Evolutionary conservation across 2,888 invertebrate genomes (phyloP).

Genomic region (Leptothorax acervorum): DNA sequence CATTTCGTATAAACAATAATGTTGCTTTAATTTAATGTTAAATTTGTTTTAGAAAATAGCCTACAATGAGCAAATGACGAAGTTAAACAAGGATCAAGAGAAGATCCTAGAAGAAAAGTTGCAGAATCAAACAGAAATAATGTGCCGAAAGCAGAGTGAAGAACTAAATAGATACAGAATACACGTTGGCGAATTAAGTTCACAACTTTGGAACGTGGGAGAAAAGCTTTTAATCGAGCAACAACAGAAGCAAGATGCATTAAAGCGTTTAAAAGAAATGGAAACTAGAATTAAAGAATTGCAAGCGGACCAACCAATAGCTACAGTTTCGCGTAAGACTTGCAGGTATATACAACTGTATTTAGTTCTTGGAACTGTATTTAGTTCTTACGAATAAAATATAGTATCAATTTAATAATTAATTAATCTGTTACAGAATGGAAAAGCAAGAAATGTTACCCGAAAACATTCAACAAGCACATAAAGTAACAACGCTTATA

Average conservation of each 20-base stretch:
- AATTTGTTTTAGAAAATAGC: constrained; percentile 82
- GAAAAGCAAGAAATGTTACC: constrained; percentile 73
- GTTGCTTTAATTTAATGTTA: constrained; percentile 71
- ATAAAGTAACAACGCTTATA: constrained; percentile 71
- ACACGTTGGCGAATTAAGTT: constrained; percentile 87
- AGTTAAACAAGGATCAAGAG: constrained; percentile 87
- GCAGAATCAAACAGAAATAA: constrained; percentile 80
- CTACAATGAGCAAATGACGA: constrained; percentile 88
- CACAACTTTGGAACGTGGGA: constrained; percentile 88
- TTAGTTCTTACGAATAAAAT: neutral
- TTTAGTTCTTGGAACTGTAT: neutral
- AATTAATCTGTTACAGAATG: constrained; percentile 69
- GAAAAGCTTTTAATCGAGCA: constrained; percentile 88
- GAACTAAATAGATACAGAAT: constrained; percentile 86
- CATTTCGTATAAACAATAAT: constrained; percentile 21
- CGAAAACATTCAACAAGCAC: constrained; percentile 50
- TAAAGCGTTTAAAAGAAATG: constrained; percentile 81
- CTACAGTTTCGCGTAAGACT: constrained; percentile 69
- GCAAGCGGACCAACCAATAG: constrained; percentile 22
- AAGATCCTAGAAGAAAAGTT: constrained; percentile 85
- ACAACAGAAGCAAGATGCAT: constrained; percentile 87
- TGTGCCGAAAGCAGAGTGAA: constrained; percentile 81
- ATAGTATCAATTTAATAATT: neutral
- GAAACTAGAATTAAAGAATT: constrained; percentile 50
- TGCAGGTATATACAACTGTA: constrained; percentile 70